Evolutionary conservation across 2,113 vertebrate genomes (phyloP).

Genomic region (Macrotus californicus): DNA sequence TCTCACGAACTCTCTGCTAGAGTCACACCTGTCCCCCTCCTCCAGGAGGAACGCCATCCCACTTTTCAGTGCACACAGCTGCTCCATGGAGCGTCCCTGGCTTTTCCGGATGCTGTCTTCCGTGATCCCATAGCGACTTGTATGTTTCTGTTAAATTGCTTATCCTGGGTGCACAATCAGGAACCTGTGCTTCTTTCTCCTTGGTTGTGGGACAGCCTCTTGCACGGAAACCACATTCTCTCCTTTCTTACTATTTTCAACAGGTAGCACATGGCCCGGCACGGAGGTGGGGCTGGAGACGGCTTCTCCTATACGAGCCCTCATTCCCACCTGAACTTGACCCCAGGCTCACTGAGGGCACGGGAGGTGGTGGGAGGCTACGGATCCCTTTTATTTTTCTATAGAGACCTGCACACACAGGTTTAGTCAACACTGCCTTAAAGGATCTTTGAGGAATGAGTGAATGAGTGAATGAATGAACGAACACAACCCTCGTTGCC

Average conservation of each 20-base stretch:
- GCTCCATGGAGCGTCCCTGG: not conserved
- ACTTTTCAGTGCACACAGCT: not conserved
- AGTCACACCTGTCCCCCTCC: not conserved
- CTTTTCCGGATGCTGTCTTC: not conserved
- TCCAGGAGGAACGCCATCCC: not conserved
- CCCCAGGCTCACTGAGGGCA: not conserved
- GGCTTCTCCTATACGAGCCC: not conserved
- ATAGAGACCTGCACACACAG: not conserved
- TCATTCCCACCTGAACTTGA: not conserved
- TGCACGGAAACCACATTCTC: not conserved
- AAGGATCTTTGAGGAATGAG: not conserved
- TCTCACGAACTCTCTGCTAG: not conserved
- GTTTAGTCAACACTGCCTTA: not conserved
- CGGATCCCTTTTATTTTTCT: not conserved
- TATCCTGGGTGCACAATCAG: not conserved
- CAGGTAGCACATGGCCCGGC: not conserved
- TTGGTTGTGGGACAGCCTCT: not conserved
- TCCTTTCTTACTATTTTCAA: not conserved
- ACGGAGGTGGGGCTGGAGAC: not conserved
- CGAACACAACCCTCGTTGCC: not conserved
- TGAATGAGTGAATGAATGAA: not conserved
- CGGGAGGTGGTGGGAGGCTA: not conserved
- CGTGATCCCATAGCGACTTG: not conserved
- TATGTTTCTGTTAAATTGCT: not conserved
- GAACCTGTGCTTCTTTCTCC: not conserved